phyloP scores from a whole-genome alignment of 1,140 invertebrate genomes.

The Ridgeia piscesae region DNA sequence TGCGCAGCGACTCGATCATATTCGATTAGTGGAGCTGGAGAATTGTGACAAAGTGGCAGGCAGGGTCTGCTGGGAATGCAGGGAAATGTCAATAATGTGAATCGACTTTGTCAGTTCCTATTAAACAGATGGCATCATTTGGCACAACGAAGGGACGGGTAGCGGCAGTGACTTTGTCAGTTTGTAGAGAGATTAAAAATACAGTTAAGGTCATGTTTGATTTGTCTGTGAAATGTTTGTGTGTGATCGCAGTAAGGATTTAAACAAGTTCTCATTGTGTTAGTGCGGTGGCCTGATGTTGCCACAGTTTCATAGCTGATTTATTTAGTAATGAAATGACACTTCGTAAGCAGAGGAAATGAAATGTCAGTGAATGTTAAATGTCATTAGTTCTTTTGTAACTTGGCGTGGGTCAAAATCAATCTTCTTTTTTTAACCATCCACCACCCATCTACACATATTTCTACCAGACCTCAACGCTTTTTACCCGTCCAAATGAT shows the following conservation, averaged over 20 bases:
- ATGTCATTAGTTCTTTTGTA: neutral
- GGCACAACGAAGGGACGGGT: neutral
- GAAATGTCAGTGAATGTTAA: neutral
- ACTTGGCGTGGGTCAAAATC: neutral
- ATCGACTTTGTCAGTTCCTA: neutral
- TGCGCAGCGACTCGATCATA: neutral
- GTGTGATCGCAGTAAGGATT: neutral
- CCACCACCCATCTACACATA: too few species aligned
- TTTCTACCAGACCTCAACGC: too few species aligned
- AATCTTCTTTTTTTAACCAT: too few species aligned
- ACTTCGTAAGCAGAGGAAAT: neutral
- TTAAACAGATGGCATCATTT: constrained; percentile 1
- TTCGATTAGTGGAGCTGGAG: neutral
- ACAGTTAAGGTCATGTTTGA: neutral
- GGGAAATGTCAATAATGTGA: neutral
- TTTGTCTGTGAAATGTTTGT: neutral
- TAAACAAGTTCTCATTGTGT: neutral
- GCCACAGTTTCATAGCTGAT: neutral
- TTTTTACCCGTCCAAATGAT: too few species aligned
- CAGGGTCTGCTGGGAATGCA: neutral
- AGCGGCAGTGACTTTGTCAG: neutral
- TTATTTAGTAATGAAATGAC: neutral
- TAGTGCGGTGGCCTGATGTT: neutral
- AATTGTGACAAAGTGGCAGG: neutral
- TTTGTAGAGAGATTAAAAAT: neutral